Conservation (phyloP, 2,797 vertebrate species). For the Cynodonichthys magdalenae region DNA sequence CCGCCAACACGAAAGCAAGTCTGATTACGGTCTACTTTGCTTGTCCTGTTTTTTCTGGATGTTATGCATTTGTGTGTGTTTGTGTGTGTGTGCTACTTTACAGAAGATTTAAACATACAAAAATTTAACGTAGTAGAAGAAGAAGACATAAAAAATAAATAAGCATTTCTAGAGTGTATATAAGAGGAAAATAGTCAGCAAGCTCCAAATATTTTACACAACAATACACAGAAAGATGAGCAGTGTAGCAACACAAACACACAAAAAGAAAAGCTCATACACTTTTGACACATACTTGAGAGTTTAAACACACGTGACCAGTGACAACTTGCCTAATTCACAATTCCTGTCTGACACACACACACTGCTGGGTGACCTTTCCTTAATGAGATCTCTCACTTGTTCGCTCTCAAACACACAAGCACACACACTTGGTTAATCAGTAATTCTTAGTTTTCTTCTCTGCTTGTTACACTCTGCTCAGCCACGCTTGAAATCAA, state of each 20-base stretch:
- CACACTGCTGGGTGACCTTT: slow-evolving; percentile 53
- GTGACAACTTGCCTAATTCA: slow-evolving; percentile 32
- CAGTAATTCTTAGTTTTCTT: slow-evolving; percentile 13
- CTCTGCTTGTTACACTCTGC: not conserved
- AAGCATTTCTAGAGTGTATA: not conserved
- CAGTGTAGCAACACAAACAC: not conserved
- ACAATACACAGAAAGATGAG: too few relatives aligned
- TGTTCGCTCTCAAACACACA: slow-evolving; percentile 1
- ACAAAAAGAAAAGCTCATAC: slow-evolving; percentile 1
- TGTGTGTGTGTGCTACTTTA: slow-evolving; percentile 6
- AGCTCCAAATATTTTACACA: too few relatives aligned
- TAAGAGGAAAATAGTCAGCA: too few relatives aligned
- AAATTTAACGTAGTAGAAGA: slow-evolving; percentile 8
- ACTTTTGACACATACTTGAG: slow-evolving; percentile 19
- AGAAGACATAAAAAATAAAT: not conserved
- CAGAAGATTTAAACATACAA: slow-evolving; percentile 1
- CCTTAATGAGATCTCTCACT: slow-evolving; percentile 48
- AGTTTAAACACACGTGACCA: slow-evolving; percentile 39
- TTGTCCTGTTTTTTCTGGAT: slow-evolving; percentile 28
- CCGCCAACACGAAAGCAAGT: slow-evolving; percentile 43
- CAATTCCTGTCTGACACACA: slow-evolving; percentile 28
- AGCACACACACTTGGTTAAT: slow-evolving; percentile 16
- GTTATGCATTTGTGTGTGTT: slow-evolving; percentile 2
- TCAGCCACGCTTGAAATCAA: slow-evolving; percentile 18
- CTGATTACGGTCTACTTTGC: slow-evolving; percentile 55